These are phyloP conservation scores for Alca torda DNA, from an alignment of 2,797 vertebrate species.

Conservation along the genomic window DNA sequence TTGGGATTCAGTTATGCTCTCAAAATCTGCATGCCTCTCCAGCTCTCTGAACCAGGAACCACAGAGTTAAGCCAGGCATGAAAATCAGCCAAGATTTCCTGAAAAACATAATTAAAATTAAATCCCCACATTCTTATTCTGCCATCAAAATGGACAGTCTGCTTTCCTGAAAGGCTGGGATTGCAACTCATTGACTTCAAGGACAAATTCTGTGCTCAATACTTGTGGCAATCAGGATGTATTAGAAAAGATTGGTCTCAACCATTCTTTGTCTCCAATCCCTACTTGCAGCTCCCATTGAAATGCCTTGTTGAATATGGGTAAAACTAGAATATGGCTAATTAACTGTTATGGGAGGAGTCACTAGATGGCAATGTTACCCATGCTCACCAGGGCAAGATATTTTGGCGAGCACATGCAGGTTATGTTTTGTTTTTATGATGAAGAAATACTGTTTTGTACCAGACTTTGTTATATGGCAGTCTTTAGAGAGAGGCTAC, in stretches of 20 bases:
- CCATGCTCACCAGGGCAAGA: background rate
- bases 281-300: background rate
- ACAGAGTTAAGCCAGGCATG: background rate
- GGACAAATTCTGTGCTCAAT: background rate
- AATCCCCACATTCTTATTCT: background rate
- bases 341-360: conserved; percentile 7
- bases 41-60: background rate
- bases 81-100: background rate
- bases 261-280: background rate
- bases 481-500: background rate
- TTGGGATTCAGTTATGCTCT: background rate
- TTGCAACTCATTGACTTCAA: background rate
- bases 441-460: background rate
- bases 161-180: background rate
- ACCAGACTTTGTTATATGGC: background rate
- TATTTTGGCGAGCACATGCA: background rate
- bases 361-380: conserved; percentile 45
- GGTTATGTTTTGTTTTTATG: background rate
- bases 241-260: background rate
- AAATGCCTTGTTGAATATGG: background rate
- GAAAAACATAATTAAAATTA: background rate
- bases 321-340: background rate
- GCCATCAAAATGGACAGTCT: background rate
- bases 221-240: background rate
- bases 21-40: background rate